Conservation (phyloP, 2,797 vertebrate species). For the Aythya fuligula region DNA sequence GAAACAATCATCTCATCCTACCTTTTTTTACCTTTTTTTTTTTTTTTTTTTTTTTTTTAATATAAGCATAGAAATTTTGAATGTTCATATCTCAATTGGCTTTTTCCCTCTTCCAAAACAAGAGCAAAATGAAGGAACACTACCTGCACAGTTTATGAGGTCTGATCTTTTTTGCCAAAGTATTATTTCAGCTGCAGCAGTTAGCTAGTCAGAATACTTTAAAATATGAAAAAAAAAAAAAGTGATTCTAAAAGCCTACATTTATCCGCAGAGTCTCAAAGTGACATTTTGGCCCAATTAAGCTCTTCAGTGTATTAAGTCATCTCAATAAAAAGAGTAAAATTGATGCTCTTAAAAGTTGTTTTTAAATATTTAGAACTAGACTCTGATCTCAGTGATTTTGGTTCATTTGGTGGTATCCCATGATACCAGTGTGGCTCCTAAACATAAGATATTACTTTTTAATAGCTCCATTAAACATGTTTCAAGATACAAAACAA, state of each 20-base stretch:
- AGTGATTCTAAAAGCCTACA: background rate
- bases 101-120: conserved; percentile 2
- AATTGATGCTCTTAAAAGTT: background rate
- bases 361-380: conserved; percentile 50
- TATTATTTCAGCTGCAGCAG: background rate
- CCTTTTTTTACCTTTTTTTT: background rate
- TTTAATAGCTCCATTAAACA: conserved; percentile 60
- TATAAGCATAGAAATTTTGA: background rate
- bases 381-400: background rate
- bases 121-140: background rate
- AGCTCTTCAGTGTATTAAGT: background rate
- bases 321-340: background rate
- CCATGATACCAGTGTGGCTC: background rate
- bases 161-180: background rate
- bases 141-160: background rate
- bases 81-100: background rate
- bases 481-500: conserved; percentile 42
- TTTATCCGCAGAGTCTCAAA: background rate
- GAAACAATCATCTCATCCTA: background rate
- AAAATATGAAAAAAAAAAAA: background rate
- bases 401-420: background rate
- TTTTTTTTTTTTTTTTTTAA: background rate
- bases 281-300: background rate
- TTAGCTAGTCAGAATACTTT: background rate
- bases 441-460: conserved; percentile 17